phyloP scores from a whole-genome alignment of 2,888 invertebrate species.

The Mantis religiosa region DNA sequence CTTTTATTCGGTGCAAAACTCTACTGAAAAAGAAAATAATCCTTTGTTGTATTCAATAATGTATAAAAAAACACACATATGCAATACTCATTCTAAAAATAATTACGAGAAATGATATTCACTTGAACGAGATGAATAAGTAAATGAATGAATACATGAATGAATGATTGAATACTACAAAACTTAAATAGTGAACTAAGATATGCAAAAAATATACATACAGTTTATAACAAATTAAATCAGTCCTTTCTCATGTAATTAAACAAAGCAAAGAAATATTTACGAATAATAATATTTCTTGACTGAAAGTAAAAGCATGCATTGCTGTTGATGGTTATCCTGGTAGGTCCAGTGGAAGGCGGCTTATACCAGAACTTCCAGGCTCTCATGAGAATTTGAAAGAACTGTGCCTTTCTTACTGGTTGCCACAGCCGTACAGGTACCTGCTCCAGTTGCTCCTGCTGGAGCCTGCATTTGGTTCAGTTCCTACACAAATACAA shows the following conservation, averaged over 20 bases:
- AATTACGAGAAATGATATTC: not conserved
- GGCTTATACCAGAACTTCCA: constrained; percentile 43
- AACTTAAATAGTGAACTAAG: not conserved
- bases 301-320: not conserved
- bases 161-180: not conserved
- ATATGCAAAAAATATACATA: not conserved
- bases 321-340: not conserved
- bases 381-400: constrained; percentile 42
- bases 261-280: not conserved
- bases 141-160: not conserved
- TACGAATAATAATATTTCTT: not conserved
- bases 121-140: not conserved
- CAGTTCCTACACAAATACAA: constrained; percentile 5
- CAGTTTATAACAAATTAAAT: not conserved
- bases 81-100: not conserved
- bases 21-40: not conserved
- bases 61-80: not conserved
- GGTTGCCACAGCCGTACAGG: constrained; percentile 38
- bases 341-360: not conserved
- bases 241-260: not conserved
- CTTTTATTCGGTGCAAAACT: not conserved
- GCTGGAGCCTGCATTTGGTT: constrained; percentile 1
- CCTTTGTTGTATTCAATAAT: not conserved
- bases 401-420: constrained; percentile 37
- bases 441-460: not conserved